Base-by-base conservation (phyloP, 2,888 invertebrate species). In the Epicampocera succincta region DNA sequence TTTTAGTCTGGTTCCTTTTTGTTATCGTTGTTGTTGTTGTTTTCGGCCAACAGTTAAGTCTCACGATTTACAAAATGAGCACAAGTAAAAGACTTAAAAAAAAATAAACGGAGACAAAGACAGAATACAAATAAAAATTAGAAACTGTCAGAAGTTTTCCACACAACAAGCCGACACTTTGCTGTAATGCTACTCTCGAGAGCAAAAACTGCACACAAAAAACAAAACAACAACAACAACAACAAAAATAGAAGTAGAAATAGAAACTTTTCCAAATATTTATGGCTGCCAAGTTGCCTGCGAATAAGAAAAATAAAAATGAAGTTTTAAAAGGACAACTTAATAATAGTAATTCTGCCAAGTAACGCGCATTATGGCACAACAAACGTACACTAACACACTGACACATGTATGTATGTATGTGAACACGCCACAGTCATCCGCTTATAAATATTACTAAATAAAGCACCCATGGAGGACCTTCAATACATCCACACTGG, bases 91-190 rank as follows among this genome's bases (percentile, higher is more conserved):
- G 19, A 69, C 19, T n/a, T n/a, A 71, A 48, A 71, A 73, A 11
- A 56, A 63, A 68, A 65, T 44, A 38, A 38, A 8, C 1, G 9
- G 3, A 33, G 33, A 29, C 29, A 29, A 29, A 25, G 25, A 33
- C 33, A 33, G 5, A 73, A 56, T 52, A 63, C 68, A 63, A 81
- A 77, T 77, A 81, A 52, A 68, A 77, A 73, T 76, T 73, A 68
- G 38, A 81, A 77, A 73, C 73, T 81, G 81, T 77, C 77, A 77
- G 77, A 81, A 56, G 44, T 81, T 81, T 72, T 80, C 29, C 38
- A 58, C 44, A 65, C 61, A 73, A 76, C 63, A 50, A 73, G 68
- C 56, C 68, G 68, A 77, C 72, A 81, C 81, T 81, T 81, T 73
- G 68, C 68, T 68, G 68, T 72, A 76, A 76, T 68, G 66, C 56